Evolutionary conservation across 2,797 vertebrate species (phyloP), one percentile per base, ranked within the genome.

Genomic region (Sternarchorhynchus goeldii): DNA sequence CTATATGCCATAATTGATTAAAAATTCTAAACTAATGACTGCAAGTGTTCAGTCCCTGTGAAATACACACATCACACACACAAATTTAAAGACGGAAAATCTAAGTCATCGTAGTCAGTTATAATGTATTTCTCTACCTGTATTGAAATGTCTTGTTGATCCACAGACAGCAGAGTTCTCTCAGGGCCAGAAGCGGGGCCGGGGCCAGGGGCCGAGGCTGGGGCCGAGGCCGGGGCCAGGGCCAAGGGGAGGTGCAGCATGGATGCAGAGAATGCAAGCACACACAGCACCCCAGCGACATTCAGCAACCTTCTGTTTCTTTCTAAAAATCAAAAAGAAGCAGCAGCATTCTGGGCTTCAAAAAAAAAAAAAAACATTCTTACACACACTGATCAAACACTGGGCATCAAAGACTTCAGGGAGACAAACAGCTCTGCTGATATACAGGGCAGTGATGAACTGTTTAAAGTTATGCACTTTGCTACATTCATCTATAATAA

Each of bases 141-240:
- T 0, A 32, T 20, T 1, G 75, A 67, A 55, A 34, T 1, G 0
- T 7, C 71, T n/a, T 21, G 34, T 14, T 57, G 39, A 53, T 83
- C 82, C 29, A 82, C 59, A 25, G 80, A 59, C 62, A 99, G 92
- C 76, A 98, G 90, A 0, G 85, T 73, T 4, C 96, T 94, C 20
- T 94, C 91, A 50, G 45, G 45, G 45, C 45, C 45, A 12, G 45
- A 12, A 50, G 45, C 45, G 1, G 2, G 10, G 12, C 45, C 45
- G 2, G 45, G 45, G 12, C 12, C 10, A 45, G 10, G 45, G 45
- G 45, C 10, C 45, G 14, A 12, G 41, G 41, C 5, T 8, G 39
- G 39, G 39, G 39, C 6, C 10, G 10, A 41, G 39, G 85, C 65
- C 0, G 75, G 57, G 2, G 36, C 17, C 0, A 66, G 18, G 0